A percentile compares a stretch with the other conserved stretches of the same genome.
These are phyloP conservation scores for Leptopilina drosophilae DNA, from an alignment of 2,888 invertebrate genomes.

Conservation along the genomic window DNA sequence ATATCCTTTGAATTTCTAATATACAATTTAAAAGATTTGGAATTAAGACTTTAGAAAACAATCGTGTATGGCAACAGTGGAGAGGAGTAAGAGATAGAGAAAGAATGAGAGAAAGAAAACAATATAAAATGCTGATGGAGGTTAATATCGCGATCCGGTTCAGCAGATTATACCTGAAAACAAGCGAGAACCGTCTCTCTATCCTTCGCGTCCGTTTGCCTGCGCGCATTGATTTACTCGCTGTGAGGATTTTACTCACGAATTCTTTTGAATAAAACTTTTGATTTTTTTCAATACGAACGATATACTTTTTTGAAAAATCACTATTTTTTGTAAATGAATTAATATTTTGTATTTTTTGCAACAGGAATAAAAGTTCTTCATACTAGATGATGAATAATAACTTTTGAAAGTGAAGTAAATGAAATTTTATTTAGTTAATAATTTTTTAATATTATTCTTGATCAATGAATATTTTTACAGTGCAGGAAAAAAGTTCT, in stretches of 20 bases:
- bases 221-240: slow-evolving; percentile 46
- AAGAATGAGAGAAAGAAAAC: slow-evolving; percentile 50
- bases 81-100: slow-evolving; percentile 52
- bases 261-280: too few relatives aligned
- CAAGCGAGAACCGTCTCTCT: slow-evolving; percentile 52
- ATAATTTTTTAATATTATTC: too few relatives aligned
- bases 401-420: too few relatives aligned
- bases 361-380: too few relatives aligned
- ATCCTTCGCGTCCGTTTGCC: slow-evolving; percentile 53
- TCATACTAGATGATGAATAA: too few relatives aligned
- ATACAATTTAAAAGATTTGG: background rate
- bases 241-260: slow-evolving; percentile 22
- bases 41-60: slow-evolving; percentile 1
- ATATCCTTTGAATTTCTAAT: background rate
- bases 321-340: too few relatives aligned
- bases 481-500: too few relatives aligned
- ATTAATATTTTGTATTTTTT: too few relatives aligned
- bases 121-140: slow-evolving; percentile 67
- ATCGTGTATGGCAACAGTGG: slow-evolving; percentile 39
- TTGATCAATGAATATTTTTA: too few relatives aligned
- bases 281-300: too few relatives aligned
- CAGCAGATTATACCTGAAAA: slow-evolving; percentile 67
- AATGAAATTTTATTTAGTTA: too few relatives aligned
- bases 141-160: slow-evolving; percentile 75
- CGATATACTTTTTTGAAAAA: too few relatives aligned